Evolutionary conservation across 2,888 invertebrate genomes (phyloP), one percentile per base, ranked within the genome.

Genomic region (Pterostichus niger): DNA sequence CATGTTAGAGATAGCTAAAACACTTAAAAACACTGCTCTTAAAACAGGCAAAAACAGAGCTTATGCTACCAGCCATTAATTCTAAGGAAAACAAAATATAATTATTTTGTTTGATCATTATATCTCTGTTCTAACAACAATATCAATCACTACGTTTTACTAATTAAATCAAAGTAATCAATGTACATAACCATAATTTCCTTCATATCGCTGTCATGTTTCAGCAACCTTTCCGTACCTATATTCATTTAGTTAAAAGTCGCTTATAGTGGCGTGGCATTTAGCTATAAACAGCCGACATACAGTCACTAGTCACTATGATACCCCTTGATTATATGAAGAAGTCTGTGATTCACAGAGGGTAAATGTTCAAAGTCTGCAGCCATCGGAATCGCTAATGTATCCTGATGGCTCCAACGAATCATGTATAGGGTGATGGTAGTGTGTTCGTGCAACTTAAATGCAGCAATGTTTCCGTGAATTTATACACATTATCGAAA

Each of bases 201-300:
- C 15, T 56, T 13, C 9, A 31, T 56, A 35, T 77, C 13, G 33
- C 56, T 56, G 54, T 77, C 35, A 77, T 11, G 77, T 56, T 17
- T 2, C 13, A 7, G 4, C 0, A 49, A 5, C 40, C 24, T 1
- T 40, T 3, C 7, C 59, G 17, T 59, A 59, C 24, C 59, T 80
- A 49, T 68, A 68, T 80, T 64, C 31, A 80, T 64, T 80, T 68
- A 31, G 80, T 33, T 80, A 68, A 80, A 80, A 80, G 64, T 80
- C 64, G 68, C 33, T 44, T 59, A 79, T 79, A 49, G 11, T 80
- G 49, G 80, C 80, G 80, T 80, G 80, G 80, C 7, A 52, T 49
- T 10, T 68, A 33, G 80, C 80, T 49, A 80, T 80, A 80, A 80
- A 33, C 68, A 68, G 52, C 46, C 15, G 9, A 40, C 40, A 40